Evolutionary conservation across 2,888 invertebrate species (phyloP).

Genomic region (Dusona sp.): DNA sequence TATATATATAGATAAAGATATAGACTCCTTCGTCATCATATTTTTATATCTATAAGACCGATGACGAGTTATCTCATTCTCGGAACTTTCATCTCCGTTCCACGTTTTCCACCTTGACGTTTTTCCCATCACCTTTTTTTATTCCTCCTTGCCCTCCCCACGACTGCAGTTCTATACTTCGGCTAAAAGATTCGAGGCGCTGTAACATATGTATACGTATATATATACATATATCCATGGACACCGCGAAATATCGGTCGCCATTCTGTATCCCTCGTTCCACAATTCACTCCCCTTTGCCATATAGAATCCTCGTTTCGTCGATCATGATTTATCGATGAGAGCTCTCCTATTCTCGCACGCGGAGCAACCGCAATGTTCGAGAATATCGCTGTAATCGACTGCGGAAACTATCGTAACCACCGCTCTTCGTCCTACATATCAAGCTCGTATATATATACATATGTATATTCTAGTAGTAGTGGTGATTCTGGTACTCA

Average conservation of each 20-base stretch:
- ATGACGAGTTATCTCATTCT: slow-evolving; percentile 61
- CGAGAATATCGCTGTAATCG: slow-evolving; percentile 66
- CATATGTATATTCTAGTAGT: neutral
- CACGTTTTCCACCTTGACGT: slow-evolving; percentile 53
- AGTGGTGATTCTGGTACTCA: slow-evolving; percentile 41
- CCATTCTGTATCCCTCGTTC: slow-evolving; percentile 52
- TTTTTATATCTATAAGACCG: slow-evolving; percentile 36
- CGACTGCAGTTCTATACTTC: slow-evolving; percentile 18
- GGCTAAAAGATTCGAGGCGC: slow-evolving; percentile 37
- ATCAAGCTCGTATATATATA: slow-evolving; percentile 25
- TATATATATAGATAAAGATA: neutral
- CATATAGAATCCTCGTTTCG: slow-evolving; percentile 62
- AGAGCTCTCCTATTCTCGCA: slow-evolving; percentile 46
- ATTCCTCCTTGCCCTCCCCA: slow-evolving; percentile 28
- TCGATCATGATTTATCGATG: slow-evolving; percentile 69
- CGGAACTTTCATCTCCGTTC: slow-evolving; percentile 68
- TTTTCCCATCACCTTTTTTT: slow-evolving; percentile 55
- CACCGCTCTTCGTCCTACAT: slow-evolving; percentile 44
- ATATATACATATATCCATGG: slow-evolving; percentile 16
- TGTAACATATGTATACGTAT: slow-evolving; percentile 11
- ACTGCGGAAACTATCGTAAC: slow-evolving; percentile 67
- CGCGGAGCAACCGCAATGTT: slow-evolving; percentile 47
- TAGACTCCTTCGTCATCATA: slow-evolving; percentile 30
- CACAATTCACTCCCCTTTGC: slow-evolving; percentile 15
- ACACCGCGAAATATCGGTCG: slow-evolving; percentile 61